Evolutionary conservation across 2,888 invertebrate species (phyloP), one percentile per base, ranked within the genome.

Genomic region (Drosophila atripex): DNA sequence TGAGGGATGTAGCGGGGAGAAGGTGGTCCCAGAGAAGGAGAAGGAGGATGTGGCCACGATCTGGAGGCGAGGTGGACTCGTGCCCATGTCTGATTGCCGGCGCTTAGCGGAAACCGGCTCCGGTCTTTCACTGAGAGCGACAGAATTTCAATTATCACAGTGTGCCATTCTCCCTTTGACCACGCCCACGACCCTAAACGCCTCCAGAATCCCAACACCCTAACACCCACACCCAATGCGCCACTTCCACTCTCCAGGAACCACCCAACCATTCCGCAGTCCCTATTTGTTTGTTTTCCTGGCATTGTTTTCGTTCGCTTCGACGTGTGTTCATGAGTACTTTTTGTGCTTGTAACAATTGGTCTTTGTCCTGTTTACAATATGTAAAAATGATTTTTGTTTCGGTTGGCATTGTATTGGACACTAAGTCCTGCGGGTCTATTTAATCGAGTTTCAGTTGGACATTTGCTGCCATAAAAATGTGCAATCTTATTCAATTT

Each of bases 361-460:
- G 74, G 18, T 61, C 80, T 73, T 85, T 85, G 76, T 85, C 43
- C 69, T 65, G 60, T 84, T 84, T 78, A 73, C 82, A 84, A 73
- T 80, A 80, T 76, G 69, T 64, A 71, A 47, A 71, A 70, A 45
- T 50, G 58, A 57, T 68, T 69, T 43, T 51, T 46, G 35, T 46
- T 55, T 32, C 4, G 21, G 32, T 35, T 55, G 46, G 32, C 46
- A 18, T 55, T 46, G 50, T 70, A 57, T 58, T 70, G 50, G 58
- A 57, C 54, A 54, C 30, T 11, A 16, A 35, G 18, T 46, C 30
- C 56, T 56, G 66, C 69, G 66, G 69, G 57, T 66, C 45, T 63
- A 39, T 51, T 77, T 59, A 63, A 63, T 52, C 21, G 28, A 30
- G 55, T 61, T 49, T 35, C n/a, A n/a, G 35, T 35, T 35, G 6